phyloP scores from a whole-genome alignment of 92 coral and sea anemone species.

The Phenganax stokvisi region DNA sequence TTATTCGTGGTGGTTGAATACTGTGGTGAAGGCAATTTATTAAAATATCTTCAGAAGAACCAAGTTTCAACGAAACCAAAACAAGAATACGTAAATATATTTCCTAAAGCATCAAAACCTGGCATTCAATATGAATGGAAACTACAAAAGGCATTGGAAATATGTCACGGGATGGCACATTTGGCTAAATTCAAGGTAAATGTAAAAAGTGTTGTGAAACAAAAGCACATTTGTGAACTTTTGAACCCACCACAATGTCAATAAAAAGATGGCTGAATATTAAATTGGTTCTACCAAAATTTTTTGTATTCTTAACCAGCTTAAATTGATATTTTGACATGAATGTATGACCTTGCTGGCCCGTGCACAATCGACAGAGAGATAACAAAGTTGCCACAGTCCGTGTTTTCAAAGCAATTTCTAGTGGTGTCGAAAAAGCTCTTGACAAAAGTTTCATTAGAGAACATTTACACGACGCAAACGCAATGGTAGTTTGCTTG shows the following conservation, averaged over 20 bases:
- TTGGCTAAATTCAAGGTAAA: slow-evolving; percentile 35
- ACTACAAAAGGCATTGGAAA: slow-evolving; percentile 18
- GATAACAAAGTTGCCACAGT: too few relatives aligned
- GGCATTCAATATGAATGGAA: slow-evolving; percentile 20
- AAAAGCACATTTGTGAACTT: too few relatives aligned
- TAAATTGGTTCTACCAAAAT: neutral
- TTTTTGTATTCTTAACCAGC: too few relatives aligned
- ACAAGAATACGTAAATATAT: slow-evolving; percentile 22
- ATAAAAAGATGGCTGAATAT: neutral
- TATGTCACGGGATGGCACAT: slow-evolving; percentile 20
- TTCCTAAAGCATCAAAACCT: slow-evolving; percentile 15
- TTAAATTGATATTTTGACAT: too few relatives aligned
- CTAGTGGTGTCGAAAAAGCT: too few relatives aligned
- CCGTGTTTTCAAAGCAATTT: too few relatives aligned
- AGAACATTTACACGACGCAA: neutral
- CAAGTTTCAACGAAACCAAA: slow-evolving; percentile 16
- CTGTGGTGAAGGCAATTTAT: slow-evolving; percentile 19
- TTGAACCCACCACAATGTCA: neutral
- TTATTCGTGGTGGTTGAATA: slow-evolving; percentile 34
- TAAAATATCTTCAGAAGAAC: slow-evolving; percentile 27
- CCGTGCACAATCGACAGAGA: too few relatives aligned
- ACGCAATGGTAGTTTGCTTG: neutral
- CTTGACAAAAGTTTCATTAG: too few relatives aligned
- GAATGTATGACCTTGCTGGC: too few relatives aligned
- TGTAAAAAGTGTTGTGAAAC: neutral